Percentiles rank a stretch among this genome's conserved stretches.
phyloP scores from a whole-genome alignment of 2,888 invertebrate species.

The Pandemis heparana region DNA sequence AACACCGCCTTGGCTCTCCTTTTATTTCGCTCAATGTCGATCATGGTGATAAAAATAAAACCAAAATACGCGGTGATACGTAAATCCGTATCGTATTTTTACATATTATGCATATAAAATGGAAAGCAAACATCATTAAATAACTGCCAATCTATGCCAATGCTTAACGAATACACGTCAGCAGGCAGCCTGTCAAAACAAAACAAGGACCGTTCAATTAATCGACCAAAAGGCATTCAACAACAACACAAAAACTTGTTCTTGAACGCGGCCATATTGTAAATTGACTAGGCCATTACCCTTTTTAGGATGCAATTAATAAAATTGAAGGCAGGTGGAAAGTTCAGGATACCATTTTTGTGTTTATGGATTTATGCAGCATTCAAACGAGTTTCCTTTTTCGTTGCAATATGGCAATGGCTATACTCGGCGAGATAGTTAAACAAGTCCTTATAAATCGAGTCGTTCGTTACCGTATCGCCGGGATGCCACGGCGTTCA shows the following conservation, averaged over 20 bases:
- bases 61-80: no score
- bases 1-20: neutral
- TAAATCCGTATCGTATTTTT: neutral
- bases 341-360: slow-evolving; percentile 59
- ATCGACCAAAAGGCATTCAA: slow-evolving; percentile 55
- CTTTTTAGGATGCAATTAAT: slow-evolving; percentile 63
- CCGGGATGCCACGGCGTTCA: slow-evolving; percentile 72
- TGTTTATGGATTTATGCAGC: slow-evolving; percentile 58
- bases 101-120: neutral
- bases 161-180: slow-evolving; percentile 3
- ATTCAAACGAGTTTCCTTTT: slow-evolving; percentile 64
- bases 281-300: slow-evolving; percentile 60
- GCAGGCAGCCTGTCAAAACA: slow-evolving; percentile 27
- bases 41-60: no score
- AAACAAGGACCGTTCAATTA: slow-evolving; percentile 52
- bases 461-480: slow-evolving; percentile 64
- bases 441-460: slow-evolving; percentile 74
- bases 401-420: slow-evolving; percentile 44
- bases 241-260: slow-evolving; percentile 55
- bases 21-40: neutral
- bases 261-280: slow-evolving; percentile 47
- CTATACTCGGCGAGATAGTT: slow-evolving; percentile 49
- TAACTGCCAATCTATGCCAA: slow-evolving; percentile 1
- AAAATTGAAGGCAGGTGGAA: slow-evolving; percentile 69
- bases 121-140: neutral